Evolutionary conservation across 2,113 vertebrate species (phyloP).

Genomic region (Carlito syrichta): DNA sequence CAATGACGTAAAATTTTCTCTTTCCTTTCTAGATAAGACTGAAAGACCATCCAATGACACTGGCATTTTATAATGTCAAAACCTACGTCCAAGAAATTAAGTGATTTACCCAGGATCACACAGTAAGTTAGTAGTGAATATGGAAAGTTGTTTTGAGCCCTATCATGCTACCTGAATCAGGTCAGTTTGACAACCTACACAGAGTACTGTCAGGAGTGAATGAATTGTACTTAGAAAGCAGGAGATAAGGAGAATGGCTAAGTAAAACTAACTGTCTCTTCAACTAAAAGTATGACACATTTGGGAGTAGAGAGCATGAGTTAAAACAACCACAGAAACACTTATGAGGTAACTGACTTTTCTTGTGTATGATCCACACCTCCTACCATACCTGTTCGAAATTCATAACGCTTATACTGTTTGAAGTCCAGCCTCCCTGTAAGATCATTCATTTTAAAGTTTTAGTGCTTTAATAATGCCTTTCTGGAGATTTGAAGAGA

Average conservation of each 20-base stretch:
- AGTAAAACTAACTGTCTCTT: not conserved
- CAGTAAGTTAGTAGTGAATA: not conserved
- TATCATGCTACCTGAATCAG: not conserved
- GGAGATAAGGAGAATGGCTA: not conserved
- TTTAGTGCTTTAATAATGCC: not conserved
- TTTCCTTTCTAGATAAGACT: not conserved
- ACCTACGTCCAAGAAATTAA: slow-evolving; percentile 9
- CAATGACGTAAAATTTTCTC: not conserved
- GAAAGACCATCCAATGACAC: not conserved
- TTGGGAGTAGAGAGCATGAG: not conserved
- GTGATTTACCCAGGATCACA: not conserved
- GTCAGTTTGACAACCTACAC: not conserved
- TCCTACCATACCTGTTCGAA: not conserved
- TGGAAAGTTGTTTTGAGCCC: not conserved
- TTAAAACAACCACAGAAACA: not conserved
- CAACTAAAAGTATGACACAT: not conserved
- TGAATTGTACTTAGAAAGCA: not conserved
- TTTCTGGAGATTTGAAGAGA: not conserved
- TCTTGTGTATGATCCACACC: not conserved
- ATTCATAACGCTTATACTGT: not conserved
- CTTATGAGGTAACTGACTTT: not conserved
- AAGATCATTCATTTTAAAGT: not conserved
- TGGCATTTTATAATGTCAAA: not conserved
- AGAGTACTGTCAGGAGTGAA: not conserved
- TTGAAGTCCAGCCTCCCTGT: not conserved